Percentiles rank a stretch among this genome's conserved stretches.
phyloP scores from a whole-genome alignment of 2,113 vertebrate species.

The Trachemys scripta region DNA sequence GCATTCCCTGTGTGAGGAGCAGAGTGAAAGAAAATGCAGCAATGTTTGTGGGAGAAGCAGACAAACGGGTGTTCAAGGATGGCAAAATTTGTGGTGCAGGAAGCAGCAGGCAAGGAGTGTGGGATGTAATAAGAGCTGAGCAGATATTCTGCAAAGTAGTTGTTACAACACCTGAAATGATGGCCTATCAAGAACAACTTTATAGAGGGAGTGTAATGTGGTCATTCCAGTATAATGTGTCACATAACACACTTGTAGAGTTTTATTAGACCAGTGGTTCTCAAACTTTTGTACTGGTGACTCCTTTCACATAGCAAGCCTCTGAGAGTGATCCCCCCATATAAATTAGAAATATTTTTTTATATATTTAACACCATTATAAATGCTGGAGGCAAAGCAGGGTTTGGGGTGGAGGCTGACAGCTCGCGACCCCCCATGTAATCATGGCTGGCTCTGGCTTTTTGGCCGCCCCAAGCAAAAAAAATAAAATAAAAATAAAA shows the following conservation, averaged over 20 bases:
- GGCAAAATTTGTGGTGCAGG: background rate
- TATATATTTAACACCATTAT: no score
- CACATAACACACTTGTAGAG: background rate
- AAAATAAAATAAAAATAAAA: no score
- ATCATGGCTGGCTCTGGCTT: no score
- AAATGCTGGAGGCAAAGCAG: no score
- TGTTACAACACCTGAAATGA: accelerated
- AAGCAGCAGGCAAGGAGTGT: background rate
- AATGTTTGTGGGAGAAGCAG: conserved; percentile 25
- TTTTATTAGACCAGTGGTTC: background rate
- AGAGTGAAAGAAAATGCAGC: background rate
- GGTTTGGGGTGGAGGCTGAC: no score
- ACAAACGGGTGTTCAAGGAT: background rate
- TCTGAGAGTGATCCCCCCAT: no score
- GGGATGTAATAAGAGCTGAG: background rate
- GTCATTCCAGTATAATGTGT: background rate
- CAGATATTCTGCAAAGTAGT: background rate
- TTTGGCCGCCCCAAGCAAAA: no score
- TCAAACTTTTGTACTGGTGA: no score
- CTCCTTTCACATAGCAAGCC: no score
- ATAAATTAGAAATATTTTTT: no score
- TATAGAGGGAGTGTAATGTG: background rate
- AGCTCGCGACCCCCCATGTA: no score
- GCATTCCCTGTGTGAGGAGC: conserved; percentile 6
- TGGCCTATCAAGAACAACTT: background rate